Percentiles rank a stretch among this genome's conserved stretches.
Conservation (phyloP, 2,888 invertebrate species). For the Tubulanus polymorphus region DNA sequence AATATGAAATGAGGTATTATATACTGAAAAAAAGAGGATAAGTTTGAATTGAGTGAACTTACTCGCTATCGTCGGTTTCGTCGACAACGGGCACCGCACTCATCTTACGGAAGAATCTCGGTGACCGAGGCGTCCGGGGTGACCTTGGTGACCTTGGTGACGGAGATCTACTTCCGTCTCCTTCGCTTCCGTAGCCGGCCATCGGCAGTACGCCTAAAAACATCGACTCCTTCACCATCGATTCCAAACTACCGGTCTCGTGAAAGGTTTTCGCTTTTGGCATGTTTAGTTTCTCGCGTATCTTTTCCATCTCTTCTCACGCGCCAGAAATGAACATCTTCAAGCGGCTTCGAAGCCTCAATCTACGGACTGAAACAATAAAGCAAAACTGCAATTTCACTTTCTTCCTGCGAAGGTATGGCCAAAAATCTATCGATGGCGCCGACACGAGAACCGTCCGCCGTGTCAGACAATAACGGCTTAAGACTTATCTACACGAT, state of each 20-base stretch:
- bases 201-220: slow-evolving; percentile 33
- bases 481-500: no score
- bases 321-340: no score
- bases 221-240: slow-evolving; percentile 30
- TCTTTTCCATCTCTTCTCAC: slow-evolving; percentile 23
- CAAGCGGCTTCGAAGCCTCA: no score
- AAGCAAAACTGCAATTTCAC: no score
- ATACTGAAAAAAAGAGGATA: no score
- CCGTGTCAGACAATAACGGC: no score
- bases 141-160: background rate
- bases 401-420: no score
- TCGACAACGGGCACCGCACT: slow-evolving; percentile 1
- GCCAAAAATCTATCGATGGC: no score
- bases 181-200: slow-evolving; percentile 19
- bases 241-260: slow-evolving; percentile 27
- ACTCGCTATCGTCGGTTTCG: slow-evolving; percentile 16
- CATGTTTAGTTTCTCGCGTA: slow-evolving; percentile 21
- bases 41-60: no score
- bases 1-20: no score
- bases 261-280: slow-evolving; percentile 25
- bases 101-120: slow-evolving; percentile 13
- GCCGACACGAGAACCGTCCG: no score
- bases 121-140: background rate
- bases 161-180: background rate
- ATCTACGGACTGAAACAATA: no score